Evolutionary conservation across 2,888 invertebrate species (phyloP), one percentile per base, ranked within the genome.

Genomic region (Leptopilina drosophilae): DNA sequence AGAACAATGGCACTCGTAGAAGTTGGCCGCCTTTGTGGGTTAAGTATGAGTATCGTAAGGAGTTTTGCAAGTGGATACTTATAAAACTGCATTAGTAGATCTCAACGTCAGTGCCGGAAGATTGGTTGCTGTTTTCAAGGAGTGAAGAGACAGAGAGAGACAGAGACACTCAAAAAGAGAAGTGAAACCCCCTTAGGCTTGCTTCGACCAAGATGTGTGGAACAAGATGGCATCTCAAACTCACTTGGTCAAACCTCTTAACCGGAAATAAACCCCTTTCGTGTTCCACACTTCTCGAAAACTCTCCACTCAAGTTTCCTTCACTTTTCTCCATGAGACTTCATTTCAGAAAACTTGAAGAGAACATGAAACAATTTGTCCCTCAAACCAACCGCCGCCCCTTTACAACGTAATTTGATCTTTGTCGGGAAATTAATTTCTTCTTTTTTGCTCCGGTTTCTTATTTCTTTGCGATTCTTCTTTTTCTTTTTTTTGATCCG

Each of bases 11-110:
- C 56, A 5, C 40, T 73, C 40, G 73, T 56, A 56, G 56, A 73
- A 73, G 53, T 73, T 40, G 73, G n/a, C 49, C 11, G 73, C 53
- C 73, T 73, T 73, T 73, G 53, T 73, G 56, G 73, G 33, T 73
- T 73, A 59, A 73, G 73, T 73, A 33, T 33, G 73, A 73, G 73
- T 56, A 73, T 59, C 73, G 40, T 56, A 9, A 73, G 56, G 33
- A 73, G 56, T 73, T 56, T 56, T 73, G 33, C 56, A 73, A 73
- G 73, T 59, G 56, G 73, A 73, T 59, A 73, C 73, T 73, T 56
- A n/a, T 59, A 73, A 73, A 73, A 56, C 33, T 73, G 73, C 73
- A 73, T 73, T 73, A 56, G 73, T n/a, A 56, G 73, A 73, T 73
- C 56, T 59, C 73, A 20, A 53, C 14, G 33, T 73, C n/a, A 56